These are phyloP conservation scores for Ctenoplectra terminalis DNA, from an alignment of 1,140 invertebrate genomes.

Conservation along the genomic window DNA sequence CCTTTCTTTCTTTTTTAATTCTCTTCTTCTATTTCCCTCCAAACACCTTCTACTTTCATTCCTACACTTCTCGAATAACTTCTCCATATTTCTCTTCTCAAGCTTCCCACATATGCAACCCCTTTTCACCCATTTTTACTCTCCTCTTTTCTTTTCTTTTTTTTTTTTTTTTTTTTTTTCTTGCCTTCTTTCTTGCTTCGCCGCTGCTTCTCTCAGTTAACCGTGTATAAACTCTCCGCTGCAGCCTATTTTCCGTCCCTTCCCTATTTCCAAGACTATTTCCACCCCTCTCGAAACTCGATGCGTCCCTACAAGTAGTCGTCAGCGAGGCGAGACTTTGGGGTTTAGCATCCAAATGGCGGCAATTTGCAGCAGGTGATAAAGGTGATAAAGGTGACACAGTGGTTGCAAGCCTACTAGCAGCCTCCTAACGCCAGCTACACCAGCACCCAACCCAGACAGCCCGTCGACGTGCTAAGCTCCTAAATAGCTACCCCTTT, in stretches of 20 bases:
- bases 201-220: slow-evolving; percentile 23
- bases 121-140: neutral
- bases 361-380: slow-evolving; percentile 83
- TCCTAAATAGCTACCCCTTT: slow-evolving; percentile 80
- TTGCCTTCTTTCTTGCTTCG: neutral
- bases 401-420: slow-evolving; percentile 71
- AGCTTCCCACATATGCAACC: neutral
- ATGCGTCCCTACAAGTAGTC: slow-evolving; percentile 79
- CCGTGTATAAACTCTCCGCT: neutral
- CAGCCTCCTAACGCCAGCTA: slow-evolving; percentile 55
- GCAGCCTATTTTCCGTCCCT: neutral
- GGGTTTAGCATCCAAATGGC: slow-evolving; percentile 82
- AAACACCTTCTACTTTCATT: neutral
- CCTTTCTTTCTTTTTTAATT: neutral
- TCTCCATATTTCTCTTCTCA: too few species aligned
- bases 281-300: slow-evolving; percentile 1
- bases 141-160: neutral
- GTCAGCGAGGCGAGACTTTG: slow-evolving; percentile 75
- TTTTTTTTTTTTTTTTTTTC: neutral
- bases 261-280: slow-evolving; percentile 12
- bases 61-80: neutral
- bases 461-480: slow-evolving; percentile 78
- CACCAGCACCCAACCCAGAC: slow-evolving; percentile 57
- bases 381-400: slow-evolving; percentile 83
- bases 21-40: neutral